Conservation (phyloP, 2,113 vertebrate genomes). For the Oreochromis aureus region DNA sequence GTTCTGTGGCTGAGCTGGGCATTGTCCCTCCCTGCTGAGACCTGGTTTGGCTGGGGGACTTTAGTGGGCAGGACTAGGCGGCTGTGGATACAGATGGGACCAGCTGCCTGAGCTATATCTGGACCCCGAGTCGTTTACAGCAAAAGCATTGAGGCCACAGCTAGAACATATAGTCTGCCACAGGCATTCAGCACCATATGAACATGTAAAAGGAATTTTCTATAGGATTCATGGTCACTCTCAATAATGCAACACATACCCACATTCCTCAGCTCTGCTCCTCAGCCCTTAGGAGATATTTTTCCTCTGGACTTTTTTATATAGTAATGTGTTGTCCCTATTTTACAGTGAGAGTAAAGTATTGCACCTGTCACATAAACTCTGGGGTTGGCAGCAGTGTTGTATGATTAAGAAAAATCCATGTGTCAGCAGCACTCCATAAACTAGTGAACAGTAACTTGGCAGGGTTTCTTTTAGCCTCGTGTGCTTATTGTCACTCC, state of each 20-base stretch:
- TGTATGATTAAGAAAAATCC: slow-evolving; percentile 20
- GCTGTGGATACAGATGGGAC: slow-evolving; percentile 5
- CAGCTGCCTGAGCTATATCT: slow-evolving; percentile 53
- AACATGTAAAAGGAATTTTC: slow-evolving; percentile 1
- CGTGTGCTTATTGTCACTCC: slow-evolving; percentile 13
- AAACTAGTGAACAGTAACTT: slow-evolving; percentile 10
- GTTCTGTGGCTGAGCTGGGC: neutral
- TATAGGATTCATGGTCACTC: slow-evolving; percentile 5
- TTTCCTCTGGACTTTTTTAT: neutral
- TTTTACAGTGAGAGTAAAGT: neutral
- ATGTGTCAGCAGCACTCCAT: slow-evolving; percentile 23
- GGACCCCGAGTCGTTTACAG: slow-evolving; percentile 10
- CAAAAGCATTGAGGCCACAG: slow-evolving; percentile 15
- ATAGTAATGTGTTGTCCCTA: neutral
- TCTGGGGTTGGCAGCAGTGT: neutral
- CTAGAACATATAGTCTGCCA: neutral
- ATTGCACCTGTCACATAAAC: slow-evolving; percentile 10
- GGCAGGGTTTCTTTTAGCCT: neutral
- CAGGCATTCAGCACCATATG: neutral
- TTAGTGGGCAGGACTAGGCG: neutral
- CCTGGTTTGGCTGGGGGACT: neutral
- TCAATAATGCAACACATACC: neutral
- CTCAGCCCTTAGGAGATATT: neutral
- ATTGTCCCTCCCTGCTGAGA: slow-evolving; percentile 9
- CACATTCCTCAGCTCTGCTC: neutral